Evolutionary conservation across 2,888 invertebrate genomes (phyloP).

Genomic region (Trichogramma evanescens): DNA sequence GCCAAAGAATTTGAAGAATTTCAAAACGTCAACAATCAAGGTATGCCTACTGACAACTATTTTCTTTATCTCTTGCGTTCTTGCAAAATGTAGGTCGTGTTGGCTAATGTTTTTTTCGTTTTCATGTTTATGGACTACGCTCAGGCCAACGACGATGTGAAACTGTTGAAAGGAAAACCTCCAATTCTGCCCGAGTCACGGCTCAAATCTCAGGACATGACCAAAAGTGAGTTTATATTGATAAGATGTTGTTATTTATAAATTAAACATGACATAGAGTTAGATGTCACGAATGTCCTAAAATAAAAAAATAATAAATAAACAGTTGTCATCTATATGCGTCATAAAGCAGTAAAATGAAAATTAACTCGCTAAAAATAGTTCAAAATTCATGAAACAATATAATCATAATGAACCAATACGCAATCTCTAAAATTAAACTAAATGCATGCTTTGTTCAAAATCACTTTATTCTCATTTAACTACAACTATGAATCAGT

Average conservation of each 20-base stretch:
- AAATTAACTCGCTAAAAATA: too few relatives aligned
- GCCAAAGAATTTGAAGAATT: conserved; percentile 21
- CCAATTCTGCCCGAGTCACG: conserved; percentile 36
- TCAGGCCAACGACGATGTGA: conserved; percentile 7
- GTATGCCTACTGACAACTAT: conserved; percentile 41
- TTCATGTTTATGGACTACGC: conserved; percentile 7
- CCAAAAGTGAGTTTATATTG: conserved; percentile 52
- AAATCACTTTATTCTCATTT: background rate
- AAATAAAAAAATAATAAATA: too few relatives aligned
- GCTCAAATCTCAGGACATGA: conserved; percentile 53
- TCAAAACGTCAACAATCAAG: conserved; percentile 32
- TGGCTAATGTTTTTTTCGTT: background rate
- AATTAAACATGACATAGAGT: too few relatives aligned
- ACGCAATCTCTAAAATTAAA: too few relatives aligned
- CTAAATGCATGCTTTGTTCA: too few relatives aligned
- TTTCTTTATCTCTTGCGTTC: conserved; percentile 11
- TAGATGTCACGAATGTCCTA: too few relatives aligned
- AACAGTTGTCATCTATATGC: background rate
- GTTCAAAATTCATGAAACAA: background rate
- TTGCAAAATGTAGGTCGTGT: conserved; percentile 1
- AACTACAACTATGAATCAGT: background rate
- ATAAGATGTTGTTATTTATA: too few relatives aligned
- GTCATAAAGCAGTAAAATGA: background rate
- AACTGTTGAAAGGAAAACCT: conserved; percentile 32
- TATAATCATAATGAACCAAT: background rate